Evolutionary conservation across 2,113 vertebrate species (phyloP).

Genomic region (Nestor notabilis): DNA sequence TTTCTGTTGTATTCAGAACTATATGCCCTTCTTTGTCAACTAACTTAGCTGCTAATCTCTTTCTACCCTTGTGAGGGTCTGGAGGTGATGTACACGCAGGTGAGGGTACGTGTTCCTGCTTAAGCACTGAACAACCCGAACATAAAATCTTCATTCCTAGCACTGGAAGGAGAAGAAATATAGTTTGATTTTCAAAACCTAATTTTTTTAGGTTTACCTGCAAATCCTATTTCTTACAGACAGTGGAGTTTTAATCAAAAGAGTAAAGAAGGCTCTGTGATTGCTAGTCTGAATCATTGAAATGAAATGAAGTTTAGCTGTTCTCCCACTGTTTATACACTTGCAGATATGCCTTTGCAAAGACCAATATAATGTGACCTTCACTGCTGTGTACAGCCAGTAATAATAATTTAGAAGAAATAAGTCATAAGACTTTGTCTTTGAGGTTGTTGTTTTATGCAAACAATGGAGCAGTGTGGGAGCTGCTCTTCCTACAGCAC

Average conservation of each 20-base stretch:
- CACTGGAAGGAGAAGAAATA: neutral
- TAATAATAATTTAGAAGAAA: neutral
- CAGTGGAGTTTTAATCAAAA: neutral
- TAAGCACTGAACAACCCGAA: neutral
- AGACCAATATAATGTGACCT: neutral
- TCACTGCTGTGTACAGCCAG: neutral
- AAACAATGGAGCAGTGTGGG: neutral
- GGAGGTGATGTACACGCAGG: fast-evolving
- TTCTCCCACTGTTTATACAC: neutral
- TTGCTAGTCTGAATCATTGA: neutral
- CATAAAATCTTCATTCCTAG: neutral
- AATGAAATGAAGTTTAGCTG: neutral
- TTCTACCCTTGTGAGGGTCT: neutral
- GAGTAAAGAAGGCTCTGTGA: neutral
- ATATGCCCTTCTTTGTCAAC: neutral
- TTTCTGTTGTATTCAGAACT: neutral
- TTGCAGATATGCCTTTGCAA: neutral
- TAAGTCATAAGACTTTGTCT: neutral
- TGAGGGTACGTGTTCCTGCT: neutral
- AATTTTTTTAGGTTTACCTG: neutral
- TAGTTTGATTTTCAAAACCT: neutral
- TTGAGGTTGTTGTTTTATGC: neutral
- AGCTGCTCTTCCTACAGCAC: neutral
- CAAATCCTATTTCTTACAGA: neutral
- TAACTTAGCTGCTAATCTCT: neutral